Evolutionary conservation across 2,113 vertebrate genomes (phyloP).

Genomic region (Eclectus roratus): DNA sequence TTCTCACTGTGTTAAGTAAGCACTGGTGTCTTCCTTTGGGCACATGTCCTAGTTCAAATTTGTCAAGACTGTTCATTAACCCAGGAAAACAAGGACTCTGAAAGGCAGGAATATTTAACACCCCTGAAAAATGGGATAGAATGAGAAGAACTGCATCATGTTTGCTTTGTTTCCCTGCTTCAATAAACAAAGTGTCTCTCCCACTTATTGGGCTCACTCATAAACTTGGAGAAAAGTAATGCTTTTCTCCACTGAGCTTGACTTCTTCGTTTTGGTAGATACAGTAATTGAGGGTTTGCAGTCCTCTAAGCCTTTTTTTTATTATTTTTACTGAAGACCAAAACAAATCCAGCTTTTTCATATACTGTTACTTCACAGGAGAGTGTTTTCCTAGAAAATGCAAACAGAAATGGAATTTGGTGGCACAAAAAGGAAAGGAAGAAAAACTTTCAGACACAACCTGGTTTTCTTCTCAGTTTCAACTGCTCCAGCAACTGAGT

Average conservation of each 20-base stretch:
- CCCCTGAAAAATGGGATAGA: neutral
- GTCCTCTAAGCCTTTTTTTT: neutral
- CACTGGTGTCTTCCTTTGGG: neutral
- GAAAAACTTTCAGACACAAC: neutral
- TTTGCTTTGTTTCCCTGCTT: neutral
- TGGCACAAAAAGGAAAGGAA: neutral
- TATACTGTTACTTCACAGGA: conserved; percentile 6
- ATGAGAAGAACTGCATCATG: neutral
- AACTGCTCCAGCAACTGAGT: neutral
- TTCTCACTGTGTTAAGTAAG: neutral
- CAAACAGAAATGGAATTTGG: conserved; percentile 20
- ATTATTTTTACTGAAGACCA: neutral
- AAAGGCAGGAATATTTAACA: neutral
- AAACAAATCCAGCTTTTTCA: conserved; percentile 19
- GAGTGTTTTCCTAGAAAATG: conserved; percentile 46
- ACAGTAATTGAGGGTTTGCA: conserved; percentile 19
- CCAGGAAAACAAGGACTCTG: neutral
- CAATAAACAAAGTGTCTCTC: neutral
- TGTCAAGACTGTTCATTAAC: neutral
- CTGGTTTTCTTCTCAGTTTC: conserved; percentile 9
- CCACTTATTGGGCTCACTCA: neutral
- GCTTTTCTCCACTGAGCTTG: neutral
- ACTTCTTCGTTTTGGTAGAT: conserved; percentile 5
- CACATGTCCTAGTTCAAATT: neutral
- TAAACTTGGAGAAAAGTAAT: neutral